Conservation (phyloP, 2,888 invertebrate species). For the Drosophila siamana region DNA sequence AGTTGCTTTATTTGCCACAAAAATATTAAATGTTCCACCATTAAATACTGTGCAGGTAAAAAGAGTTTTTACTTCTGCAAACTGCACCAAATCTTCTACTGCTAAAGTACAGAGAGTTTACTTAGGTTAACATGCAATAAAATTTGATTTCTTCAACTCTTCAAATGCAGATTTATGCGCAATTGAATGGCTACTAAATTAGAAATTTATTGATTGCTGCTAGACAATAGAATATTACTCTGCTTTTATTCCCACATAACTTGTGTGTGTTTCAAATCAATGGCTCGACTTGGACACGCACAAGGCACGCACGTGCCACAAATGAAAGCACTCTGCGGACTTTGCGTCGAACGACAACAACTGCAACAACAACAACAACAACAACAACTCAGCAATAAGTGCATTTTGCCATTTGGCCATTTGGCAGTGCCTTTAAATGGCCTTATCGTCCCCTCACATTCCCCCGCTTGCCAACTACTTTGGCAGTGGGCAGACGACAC, state of each 20-base stretch:
- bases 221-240: too few species aligned
- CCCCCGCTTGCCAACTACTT: neutral
- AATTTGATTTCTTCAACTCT: neutral
- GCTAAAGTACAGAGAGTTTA: too few species aligned
- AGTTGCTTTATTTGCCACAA: too few species aligned
- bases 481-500: slow-evolving; percentile 30
- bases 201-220: too few species aligned
- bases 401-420: slow-evolving; percentile 69
- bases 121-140: too few species aligned
- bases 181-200: too few species aligned
- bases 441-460: neutral
- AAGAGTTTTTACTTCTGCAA: neutral
- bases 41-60: neutral
- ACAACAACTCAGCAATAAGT: slow-evolving; percentile 50
- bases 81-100: too few species aligned
- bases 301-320: slow-evolving; percentile 15
- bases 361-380: neutral
- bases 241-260: neutral
- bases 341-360: too few species aligned
- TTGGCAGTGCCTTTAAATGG: slow-evolving; percentile 47
- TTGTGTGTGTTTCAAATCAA: neutral
- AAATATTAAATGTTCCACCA: neutral
- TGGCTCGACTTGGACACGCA: slow-evolving; percentile 5
- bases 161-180: neutral
- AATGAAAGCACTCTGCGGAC: neutral